Evolutionary conservation across 2,888 invertebrate genomes (phyloP).

Genomic region (Brachypterus glaber): DNA sequence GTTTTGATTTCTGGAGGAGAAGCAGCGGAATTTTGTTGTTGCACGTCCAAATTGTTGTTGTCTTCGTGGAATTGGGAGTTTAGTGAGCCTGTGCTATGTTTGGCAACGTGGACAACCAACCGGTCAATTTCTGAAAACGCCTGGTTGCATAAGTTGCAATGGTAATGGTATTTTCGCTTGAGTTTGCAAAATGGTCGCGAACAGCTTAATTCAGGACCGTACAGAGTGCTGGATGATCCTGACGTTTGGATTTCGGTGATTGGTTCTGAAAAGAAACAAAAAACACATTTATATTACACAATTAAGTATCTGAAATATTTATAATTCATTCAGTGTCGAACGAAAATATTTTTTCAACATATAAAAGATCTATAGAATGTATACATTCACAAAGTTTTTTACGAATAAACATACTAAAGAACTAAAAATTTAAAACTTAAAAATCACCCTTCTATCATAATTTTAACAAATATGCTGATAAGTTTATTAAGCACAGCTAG

Average conservation of each 20-base stretch:
- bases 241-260: constrained; percentile 5
- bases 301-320: too few relatives aligned
- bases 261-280: constrained; percentile 19
- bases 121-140: constrained; percentile 65
- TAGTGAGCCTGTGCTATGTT: constrained; percentile 55
- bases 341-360: too few relatives aligned
- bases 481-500: too few relatives aligned
- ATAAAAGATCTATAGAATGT: too few relatives aligned
- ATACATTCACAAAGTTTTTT: too few relatives aligned
- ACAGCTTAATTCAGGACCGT: constrained; percentile 58
- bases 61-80: constrained; percentile 40
- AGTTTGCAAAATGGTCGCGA: constrained; percentile 72
- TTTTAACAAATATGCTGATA: too few relatives aligned
- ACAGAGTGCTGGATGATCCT: constrained; percentile 42
- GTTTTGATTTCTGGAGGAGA: constrained; percentile 25
- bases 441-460: too few relatives aligned
- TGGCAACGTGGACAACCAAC: constrained; percentile 58
- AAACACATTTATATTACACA: not conserved
- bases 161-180: constrained; percentile 67
- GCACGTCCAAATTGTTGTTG: constrained; percentile 30
- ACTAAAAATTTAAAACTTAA: too few relatives aligned
- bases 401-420: too few relatives aligned
- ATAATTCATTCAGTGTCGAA: too few relatives aligned
- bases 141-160: constrained; percentile 72
- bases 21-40: constrained; percentile 16